Conservation (phyloP, 2,113 vertebrate genomes). For the Dendrocopos noguchii region DNA sequence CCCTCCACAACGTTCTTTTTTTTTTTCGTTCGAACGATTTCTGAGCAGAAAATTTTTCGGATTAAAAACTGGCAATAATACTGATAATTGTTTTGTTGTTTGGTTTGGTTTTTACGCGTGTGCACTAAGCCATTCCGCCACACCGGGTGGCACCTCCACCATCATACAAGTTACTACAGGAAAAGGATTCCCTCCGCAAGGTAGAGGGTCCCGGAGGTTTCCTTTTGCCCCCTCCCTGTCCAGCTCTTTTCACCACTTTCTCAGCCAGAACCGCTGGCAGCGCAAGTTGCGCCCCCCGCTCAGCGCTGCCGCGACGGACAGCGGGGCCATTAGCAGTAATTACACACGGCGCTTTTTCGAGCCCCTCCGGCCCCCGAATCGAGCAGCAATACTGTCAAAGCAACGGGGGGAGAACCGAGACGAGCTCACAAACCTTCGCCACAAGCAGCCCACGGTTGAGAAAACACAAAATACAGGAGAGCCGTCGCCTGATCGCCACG, state of each 20-base stretch:
- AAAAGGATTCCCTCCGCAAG: not conserved
- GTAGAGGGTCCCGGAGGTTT: not conserved
- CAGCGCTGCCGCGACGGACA: not conserved
- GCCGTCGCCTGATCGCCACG: not conserved
- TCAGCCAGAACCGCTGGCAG: not conserved
- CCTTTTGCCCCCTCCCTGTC: not conserved
- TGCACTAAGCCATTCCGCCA: no score
- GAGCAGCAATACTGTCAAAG: not conserved
- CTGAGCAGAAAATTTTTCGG: no score
- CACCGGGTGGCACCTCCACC: no score
- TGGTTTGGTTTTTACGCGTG: no score
- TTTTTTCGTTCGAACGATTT: no score
- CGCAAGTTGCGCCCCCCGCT: not conserved
- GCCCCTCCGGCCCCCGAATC: not conserved
- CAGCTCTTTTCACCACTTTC: not conserved
- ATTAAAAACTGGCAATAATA: no score
- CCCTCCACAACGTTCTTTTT: no score
- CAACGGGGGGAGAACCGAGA: not conserved
- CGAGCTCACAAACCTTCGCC: not conserved
- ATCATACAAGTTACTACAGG: not conserved
- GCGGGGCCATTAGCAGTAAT: not conserved
- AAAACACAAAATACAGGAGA: not conserved
- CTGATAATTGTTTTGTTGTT: no score
- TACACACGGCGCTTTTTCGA: not conserved
- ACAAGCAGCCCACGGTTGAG: not conserved